Base-by-base conservation (phyloP, 2,888 invertebrate genomes). In the Temnothorax rugatulus region DNA sequence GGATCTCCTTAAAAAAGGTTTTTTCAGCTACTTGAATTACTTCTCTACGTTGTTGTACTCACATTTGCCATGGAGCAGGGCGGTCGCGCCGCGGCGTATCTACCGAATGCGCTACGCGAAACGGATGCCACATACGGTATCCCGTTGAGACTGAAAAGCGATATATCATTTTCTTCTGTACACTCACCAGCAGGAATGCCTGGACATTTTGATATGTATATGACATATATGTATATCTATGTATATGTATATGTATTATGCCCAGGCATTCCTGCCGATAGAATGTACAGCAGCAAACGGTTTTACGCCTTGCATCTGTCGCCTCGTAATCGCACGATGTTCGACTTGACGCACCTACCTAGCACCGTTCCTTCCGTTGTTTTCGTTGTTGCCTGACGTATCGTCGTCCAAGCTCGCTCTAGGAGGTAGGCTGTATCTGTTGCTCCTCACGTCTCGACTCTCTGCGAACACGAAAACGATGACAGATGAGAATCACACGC, bases 51-150 rank as follows among this genome's bases (percentile, higher is more conserved):
- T 83, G 63, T 74, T 38, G 85, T 84, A 93, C 93, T 94, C 89
- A 97, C 97, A 95, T 96, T 96, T 90, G 96, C 96, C 96, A 97
- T 96, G 89, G 96, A 96, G 95, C 97, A 96, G 77, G 95, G 95
- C 86, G 96, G 97, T 90, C 96, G 95, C 59, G 95, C 95, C 29
- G 97, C 97, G 73, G 96, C 96, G n/a, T 97, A 96, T 87, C 97
- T 95, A 86, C 90, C 90, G 34, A 88, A 89, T 34, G 91, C 82
- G 84, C 92, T 93, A 64, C 93, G 92, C 21, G 93, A 88, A 82
- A 91, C 85, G 4, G 86, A 68, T 38, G 90, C 54, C 25, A 89
- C 86, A 52, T 89, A 90, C 44, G 92, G 89, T 52, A 90, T 89
- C 11, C 93, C 94, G 82, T 93, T 93, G 63, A 89, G 59, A 83